Evolutionary conservation across 2,797 vertebrate species (phyloP), one percentile per base, ranked within the genome.

Genomic region (Sebastiscus tertius): DNA sequence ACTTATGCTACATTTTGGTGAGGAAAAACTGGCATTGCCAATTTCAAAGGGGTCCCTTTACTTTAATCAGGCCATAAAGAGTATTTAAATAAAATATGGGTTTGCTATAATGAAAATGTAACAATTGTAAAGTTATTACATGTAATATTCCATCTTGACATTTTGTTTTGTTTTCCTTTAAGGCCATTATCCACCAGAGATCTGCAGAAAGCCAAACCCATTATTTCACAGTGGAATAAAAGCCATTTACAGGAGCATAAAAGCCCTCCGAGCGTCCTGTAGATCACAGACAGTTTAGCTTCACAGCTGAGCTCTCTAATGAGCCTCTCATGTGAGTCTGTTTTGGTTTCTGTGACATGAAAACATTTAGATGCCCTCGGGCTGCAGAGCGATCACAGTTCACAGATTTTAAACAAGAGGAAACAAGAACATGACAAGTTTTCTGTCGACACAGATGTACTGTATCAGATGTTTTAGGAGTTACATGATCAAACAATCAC

Each of bases 341-440:
- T 66, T 82, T 71, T 36, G 36, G 60, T 80, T 58, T 7, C 46
- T 75, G 29, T 55, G 66, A 60, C 74, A 14, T 33, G 68, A 33
- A 72, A 72, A 63, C 36, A 3, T 24, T n/a, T 1, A 20, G 29
- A 3, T 1, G 58, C 34, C 78, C 85, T 78, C 62, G 0, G 78
- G 81, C 71, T 34, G 80, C 65, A n/a, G 6, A 13, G 1, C 27
- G 5, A 73, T 77, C 46, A 33, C 42, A 65, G 29, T 49, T 62
- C 63, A 68, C 67, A 10, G n/a, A 20, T 9, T 31, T 55, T 6
- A 66, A 75, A 80, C 55, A 55, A 46, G 64, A 49, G 54, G 27
- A 63, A 76, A 79, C 80, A 72, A 16, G 18, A 34, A 55, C 59
- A 27, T 3, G 14, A 61, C 68, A 8, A 29, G 79, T 46, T 81